Evolutionary conservation across 2,888 invertebrate genomes (phyloP), one percentile per base, ranked within the genome.

Genomic region (Cantharis lateralis): DNA sequence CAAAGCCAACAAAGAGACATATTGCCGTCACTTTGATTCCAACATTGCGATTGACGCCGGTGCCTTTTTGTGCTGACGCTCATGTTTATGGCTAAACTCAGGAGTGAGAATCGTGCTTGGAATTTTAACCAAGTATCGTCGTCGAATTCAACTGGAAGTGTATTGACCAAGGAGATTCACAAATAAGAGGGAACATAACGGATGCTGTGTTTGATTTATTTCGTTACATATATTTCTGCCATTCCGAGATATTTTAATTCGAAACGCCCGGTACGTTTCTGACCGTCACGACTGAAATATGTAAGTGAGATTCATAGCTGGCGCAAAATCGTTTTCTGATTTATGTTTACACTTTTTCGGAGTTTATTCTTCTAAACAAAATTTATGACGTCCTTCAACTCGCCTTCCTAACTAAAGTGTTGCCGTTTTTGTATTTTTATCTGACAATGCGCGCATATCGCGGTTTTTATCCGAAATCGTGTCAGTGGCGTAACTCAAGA

Each of bases 1-100:
- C 76, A 73, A 74, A 71, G 68, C 71, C 73, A 72, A 78, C 78
- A 78, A 78, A 78, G 72, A 73, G 74, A 71, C 75, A 75, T 75
- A 75, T 75, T 75, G 75, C 71, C 75, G 74, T 68, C 75, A 62
- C 75, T 75, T 75, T 75, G 75, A 75, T 71, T 75, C 71, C 71
- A 68, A 71, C 18, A 71, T 70, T 62, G 75, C 75, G 75, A 75
- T 75, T 75, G 75, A 75, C 61, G 75, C 71, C 26, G 68, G 11
- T 66, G 73, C 66, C 74, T 74, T 74, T 74, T 74, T 74, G 74
- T 70, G 70, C 11, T 69, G 28, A 32, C 28, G 69, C 69, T 32
- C 69, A 32, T 69, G 69, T 69, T 69, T 69, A 69, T 32, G 26
- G 69, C 69, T 10, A 32, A 69, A 66, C 64, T 66, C 64, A 69